Evolutionary conservation across 2,113 vertebrate species (phyloP).

Genomic region (Pterocles gutturalis): DNA sequence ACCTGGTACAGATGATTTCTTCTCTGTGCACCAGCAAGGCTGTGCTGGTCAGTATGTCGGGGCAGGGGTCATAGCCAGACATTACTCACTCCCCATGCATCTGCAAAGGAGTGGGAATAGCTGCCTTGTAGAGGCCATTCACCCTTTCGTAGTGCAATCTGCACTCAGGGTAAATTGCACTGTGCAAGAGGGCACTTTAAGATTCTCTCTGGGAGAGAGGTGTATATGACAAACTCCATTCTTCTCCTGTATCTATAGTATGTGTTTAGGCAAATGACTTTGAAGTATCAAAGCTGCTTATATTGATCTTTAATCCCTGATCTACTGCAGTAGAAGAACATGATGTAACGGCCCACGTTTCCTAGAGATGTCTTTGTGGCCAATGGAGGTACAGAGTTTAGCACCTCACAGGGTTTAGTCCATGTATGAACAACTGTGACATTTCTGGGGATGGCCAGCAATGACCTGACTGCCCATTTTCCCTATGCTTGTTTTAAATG

Average conservation of each 20-base stretch:
- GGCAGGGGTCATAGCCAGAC: conserved; percentile 59
- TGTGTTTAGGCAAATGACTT: conserved; percentile 55
- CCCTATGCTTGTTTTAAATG: not conserved
- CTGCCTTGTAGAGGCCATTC: conserved; percentile 60
- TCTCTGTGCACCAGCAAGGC: conserved; percentile 49
- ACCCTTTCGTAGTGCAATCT: conserved; percentile 61
- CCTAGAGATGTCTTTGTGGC: not conserved
- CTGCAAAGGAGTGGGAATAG: conserved; percentile 56
- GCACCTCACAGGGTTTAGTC: not conserved
- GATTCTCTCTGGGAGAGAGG: conserved; percentile 9
- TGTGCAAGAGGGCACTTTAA: conserved; percentile 47
- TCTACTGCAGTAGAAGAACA: not conserved
- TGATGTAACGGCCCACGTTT: not conserved
- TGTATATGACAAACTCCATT: conserved; percentile 15
- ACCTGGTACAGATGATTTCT: conserved; percentile 69
- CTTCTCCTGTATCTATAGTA: not conserved
- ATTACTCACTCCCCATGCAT: conserved; percentile 64
- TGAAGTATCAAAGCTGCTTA: conserved; percentile 15
- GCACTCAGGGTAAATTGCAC: conserved; percentile 46
- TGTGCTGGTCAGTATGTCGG: conserved; percentile 61
- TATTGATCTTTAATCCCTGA: conserved; percentile 55
- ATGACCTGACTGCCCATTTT: not conserved
- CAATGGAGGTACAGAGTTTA: not conserved
- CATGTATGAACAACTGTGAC: not conserved
- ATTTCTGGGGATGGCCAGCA: not conserved